Evolutionary conservation across 2,113 vertebrate species (phyloP).

Genomic region (Lepus europaeus): DNA sequence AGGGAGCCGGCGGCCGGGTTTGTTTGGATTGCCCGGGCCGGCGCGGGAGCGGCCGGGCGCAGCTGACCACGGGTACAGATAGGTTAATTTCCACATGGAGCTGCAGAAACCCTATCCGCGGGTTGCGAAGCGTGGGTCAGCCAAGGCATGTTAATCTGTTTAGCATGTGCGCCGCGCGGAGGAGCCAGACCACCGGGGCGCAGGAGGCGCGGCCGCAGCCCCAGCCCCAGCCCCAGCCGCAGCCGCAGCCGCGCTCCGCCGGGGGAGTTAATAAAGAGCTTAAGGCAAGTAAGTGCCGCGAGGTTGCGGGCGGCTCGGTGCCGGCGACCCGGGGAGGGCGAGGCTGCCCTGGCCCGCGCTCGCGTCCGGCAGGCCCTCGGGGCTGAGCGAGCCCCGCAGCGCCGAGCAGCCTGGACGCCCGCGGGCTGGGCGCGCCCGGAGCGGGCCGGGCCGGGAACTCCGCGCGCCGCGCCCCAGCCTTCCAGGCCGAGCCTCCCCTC

Average conservation of each 20-base stretch:
- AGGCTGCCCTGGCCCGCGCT: conserved; percentile 1
- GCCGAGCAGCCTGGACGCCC: not conserved
- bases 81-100: conserved; percentile 93
- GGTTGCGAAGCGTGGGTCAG: conserved; percentile 90
- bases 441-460: not conserved
- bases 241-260: conserved; percentile 83
- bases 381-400: not conserved
- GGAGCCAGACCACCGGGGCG: conserved; percentile 91
- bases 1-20: conserved; percentile 83
- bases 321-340: conserved; percentile 32
- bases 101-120: conserved; percentile 91
- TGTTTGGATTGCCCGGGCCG: conserved; percentile 91
- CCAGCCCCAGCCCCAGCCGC: conserved; percentile 77
- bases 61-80: conserved; percentile 90
- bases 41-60: conserved; percentile 88
- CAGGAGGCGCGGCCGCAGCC: conserved; percentile 86
- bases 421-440: not conserved
- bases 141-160: conserved; percentile 95
- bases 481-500: not conserved
- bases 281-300: conserved; percentile 81
- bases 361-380: not conserved
- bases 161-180: conserved; percentile 93
- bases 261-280: conserved; percentile 88
- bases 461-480: not conserved
- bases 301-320: conserved; percentile 66